Conservation (phyloP, 2,888 invertebrate species). For the Drosophila silvestris region DNA sequence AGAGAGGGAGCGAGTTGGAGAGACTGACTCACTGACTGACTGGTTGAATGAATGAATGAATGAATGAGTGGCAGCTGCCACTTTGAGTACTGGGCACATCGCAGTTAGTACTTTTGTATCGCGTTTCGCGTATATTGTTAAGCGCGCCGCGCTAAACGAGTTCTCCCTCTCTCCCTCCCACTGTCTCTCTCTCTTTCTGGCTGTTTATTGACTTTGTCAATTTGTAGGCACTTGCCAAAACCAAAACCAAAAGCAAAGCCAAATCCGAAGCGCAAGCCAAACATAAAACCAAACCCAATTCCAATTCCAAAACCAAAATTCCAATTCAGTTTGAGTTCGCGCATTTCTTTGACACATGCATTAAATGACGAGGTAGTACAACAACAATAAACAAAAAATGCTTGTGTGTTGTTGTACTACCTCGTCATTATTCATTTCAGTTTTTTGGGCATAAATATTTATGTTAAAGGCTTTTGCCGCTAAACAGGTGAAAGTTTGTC, state of each 20-base stretch:
- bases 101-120: slow-evolving; percentile 17
- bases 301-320: slow-evolving; percentile 20
- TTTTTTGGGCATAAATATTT: slow-evolving; percentile 76
- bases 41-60: slow-evolving; percentile 39
- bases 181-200: background rate
- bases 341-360: slow-evolving; percentile 29
- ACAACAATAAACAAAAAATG: slow-evolving; percentile 8
- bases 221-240: slow-evolving; percentile 66
- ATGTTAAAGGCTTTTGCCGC: slow-evolving; percentile 70
- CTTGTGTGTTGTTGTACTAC: slow-evolving; percentile 23
- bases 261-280: slow-evolving; percentile 36
- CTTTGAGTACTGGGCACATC: slow-evolving; percentile 21
- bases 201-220: slow-evolving; percentile 55
- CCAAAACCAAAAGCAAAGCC: slow-evolving; percentile 50
- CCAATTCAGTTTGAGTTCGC: slow-evolving; percentile 35
- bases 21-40: slow-evolving; percentile 42
- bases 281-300: slow-evolving; percentile 26
- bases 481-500: slow-evolving; percentile 78
- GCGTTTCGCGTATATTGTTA: slow-evolving; percentile 32
- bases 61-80: slow-evolving; percentile 53
- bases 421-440: slow-evolving; percentile 30
- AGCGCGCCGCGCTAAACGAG: slow-evolving; percentile 37
- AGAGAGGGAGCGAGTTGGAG: slow-evolving; percentile 16
- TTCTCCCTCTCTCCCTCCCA: slow-evolving; percentile 15
- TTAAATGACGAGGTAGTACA: slow-evolving; percentile 9